phyloP scores from a whole-genome alignment of 23 tunicate genomes.

The Ciona savignyi region DNA sequence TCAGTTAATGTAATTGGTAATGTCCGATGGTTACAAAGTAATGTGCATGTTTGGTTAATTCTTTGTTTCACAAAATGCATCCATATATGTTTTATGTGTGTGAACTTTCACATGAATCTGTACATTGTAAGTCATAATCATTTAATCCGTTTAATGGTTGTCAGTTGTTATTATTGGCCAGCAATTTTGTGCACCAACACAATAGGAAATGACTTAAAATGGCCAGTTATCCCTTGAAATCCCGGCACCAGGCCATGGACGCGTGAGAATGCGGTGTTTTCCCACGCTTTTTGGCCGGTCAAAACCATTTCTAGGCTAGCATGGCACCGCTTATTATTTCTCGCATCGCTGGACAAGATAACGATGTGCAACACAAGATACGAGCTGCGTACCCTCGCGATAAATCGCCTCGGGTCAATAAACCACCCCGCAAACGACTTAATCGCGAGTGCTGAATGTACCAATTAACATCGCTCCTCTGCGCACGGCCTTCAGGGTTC shows the following conservation, averaged over 20 bases:
- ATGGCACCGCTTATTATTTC: not conserved
- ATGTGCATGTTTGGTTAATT: too few relatives aligned
- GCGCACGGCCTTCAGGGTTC: not conserved
- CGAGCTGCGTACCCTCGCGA: not conserved
- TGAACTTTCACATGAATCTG: too few relatives aligned
- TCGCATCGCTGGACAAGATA: not conserved
- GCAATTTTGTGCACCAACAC: not conserved
- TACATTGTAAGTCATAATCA: too few relatives aligned
- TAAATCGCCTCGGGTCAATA: not conserved
- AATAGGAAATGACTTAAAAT: not conserved
- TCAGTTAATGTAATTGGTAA: too few relatives aligned
- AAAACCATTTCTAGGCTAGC: not conserved
- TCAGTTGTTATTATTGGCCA: not conserved
- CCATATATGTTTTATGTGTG: too few relatives aligned
- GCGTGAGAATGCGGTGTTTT: conserved; percentile 1
- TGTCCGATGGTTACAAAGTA: too few relatives aligned
- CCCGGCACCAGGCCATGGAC: not conserved
- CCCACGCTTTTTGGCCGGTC: conserved; percentile 14
- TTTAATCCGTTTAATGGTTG: not conserved
- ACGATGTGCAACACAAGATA: not conserved
- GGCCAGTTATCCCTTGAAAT: not conserved
- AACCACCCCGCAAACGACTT: not conserved
- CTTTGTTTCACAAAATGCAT: too few relatives aligned
- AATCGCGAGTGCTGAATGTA: not conserved
- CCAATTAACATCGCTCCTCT: not conserved